Evolutionary conservation across 2,888 invertebrate genomes (phyloP), one percentile per base, ranked within the genome.

Genomic region (Aphodius sticticus): DNA sequence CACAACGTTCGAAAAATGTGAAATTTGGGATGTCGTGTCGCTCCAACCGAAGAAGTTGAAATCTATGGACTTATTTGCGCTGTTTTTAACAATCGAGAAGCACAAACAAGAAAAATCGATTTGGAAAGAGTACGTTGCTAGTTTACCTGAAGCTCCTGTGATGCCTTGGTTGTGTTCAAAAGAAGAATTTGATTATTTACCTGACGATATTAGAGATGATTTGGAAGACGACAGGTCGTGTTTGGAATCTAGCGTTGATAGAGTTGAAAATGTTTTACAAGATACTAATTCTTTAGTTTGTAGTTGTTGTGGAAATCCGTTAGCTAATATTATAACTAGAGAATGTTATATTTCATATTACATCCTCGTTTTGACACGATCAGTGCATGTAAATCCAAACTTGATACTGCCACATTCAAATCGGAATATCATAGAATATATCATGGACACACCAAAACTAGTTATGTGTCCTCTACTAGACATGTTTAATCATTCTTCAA

Each of bases 391-490:
- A 84, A 92, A 94, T 85, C 87, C 92, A 69, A 86, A 89, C 81
- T 89, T 91, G 77, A 87, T 90, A 76, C 86, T 91, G 38, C 87
- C 88, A 81, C 86, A 90, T 16, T 85, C 90, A 35, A 86, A 90
- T 76, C 70, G 81, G 16, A 80, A 81, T 69, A 86, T 88, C 70
- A 84, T 84, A 71, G 69, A 82, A 2, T 81, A 92, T 38, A 88
- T 94, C 80, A 89, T 88, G 82, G 94, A 93, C 87, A 91, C 91
- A 83, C 92, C 93, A 36, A 91, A 91, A 82, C 91, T 94, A 89
- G 97, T 96, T 6, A 88, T 98, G 76, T 96, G 96, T 81, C 98
- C 98, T 0, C 96, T 94, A 87, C 90, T 98, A 81, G 98, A 98
- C 88, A 92, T 98, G 90, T 95, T 98, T 82, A 98, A 98, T 90